Evolutionary conservation across 2,113 vertebrate species (phyloP), one percentile per base, ranked within the genome.

Genomic region (Hippocampus comes): DNA sequence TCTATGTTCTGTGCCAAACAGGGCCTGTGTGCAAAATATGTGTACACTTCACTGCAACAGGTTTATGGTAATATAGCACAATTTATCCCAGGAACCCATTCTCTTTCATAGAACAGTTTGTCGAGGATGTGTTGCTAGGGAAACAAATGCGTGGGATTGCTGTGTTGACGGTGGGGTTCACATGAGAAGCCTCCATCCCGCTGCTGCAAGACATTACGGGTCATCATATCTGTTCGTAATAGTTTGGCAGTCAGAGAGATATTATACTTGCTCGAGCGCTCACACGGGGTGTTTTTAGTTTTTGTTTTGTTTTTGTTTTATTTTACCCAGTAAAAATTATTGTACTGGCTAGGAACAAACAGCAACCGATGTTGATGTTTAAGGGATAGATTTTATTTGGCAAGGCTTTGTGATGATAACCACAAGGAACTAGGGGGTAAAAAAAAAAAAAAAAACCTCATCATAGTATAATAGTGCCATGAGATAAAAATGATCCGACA

Each of bases 1-100:
- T 85, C 73, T 77, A 34, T 48, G 23, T 66, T 55, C 38, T 68
- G 78, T 73, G 60, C 63, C 53, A 63, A 49, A 81, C 70, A 77
- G 49, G 68, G 9, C 5, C 5, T 15, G 9, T 74, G 66, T 60
- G 70, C 41, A 61, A 66, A 61, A 49, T 70, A 61, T 51, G 74
- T 15, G 3, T 72, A 61, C 71, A 67, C 15, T 46, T 63, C 23
- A 66, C 17, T 41, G 64, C 38, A 78, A 1, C 63, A 59, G 68
- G 64, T 57, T 69, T 20, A 30, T 66, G 42, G 67, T 61, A 55
- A 80, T 70, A 67, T 71, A 43, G 42, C 60, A 42, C 59, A 69
- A 30, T 67, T 20, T 57, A 46, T 67, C 73, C 49, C 56, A 11
- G 10, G 51, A 30, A 70, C 51, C 12, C 46, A 41, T 76, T 75